Evolutionary conservation across 2,888 invertebrate genomes (phyloP).

Genomic region (Drosophila anomalata): DNA sequence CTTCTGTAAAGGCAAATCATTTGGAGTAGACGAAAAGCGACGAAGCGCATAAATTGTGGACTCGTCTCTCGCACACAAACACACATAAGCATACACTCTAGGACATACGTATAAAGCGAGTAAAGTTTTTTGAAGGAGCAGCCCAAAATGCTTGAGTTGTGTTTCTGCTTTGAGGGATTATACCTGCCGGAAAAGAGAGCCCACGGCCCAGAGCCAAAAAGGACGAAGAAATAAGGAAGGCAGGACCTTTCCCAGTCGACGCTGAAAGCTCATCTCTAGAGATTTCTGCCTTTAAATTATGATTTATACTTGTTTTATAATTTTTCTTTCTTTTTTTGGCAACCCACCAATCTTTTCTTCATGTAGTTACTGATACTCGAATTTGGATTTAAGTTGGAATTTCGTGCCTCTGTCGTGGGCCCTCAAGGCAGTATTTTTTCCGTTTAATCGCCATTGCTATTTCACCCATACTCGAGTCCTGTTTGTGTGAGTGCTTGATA

Average conservation of each 20-base stretch:
- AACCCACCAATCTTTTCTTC: neutral
- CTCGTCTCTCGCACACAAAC: slow-evolving; percentile 41
- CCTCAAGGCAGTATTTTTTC: slow-evolving; percentile 39
- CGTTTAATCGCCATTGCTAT: slow-evolving; percentile 57
- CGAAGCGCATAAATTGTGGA: slow-evolving; percentile 75
- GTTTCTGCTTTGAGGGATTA: slow-evolving; percentile 73
- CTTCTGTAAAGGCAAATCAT: slow-evolving; percentile 57
- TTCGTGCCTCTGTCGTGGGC: slow-evolving; percentile 37
- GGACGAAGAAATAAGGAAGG: slow-evolving; percentile 6
- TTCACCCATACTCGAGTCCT: slow-evolving; percentile 63
- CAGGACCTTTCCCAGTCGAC: slow-evolving; percentile 39
- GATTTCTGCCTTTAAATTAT: slow-evolving; percentile 74
- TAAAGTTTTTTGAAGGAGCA: slow-evolving; percentile 27
- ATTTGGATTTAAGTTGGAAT: slow-evolving; percentile 41
- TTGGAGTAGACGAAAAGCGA: slow-evolving; percentile 74
- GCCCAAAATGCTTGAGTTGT: slow-evolving; percentile 56
- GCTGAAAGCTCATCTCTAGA: slow-evolving; percentile 75
- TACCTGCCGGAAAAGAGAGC: slow-evolving; percentile 52
- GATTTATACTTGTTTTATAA: slow-evolving; percentile 70
- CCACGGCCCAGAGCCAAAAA: slow-evolving; percentile 4
- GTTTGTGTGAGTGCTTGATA: slow-evolving; percentile 72
- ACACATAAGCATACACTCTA: slow-evolving; percentile 15
- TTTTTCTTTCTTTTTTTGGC: slow-evolving; percentile 20
- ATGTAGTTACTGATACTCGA: slow-evolving; percentile 58
- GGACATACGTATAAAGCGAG: slow-evolving; percentile 26